These are phyloP conservation scores for Leptopilina boulardi DNA, from an alignment of 1,140 invertebrate genomes.

Conservation along the genomic window DNA sequence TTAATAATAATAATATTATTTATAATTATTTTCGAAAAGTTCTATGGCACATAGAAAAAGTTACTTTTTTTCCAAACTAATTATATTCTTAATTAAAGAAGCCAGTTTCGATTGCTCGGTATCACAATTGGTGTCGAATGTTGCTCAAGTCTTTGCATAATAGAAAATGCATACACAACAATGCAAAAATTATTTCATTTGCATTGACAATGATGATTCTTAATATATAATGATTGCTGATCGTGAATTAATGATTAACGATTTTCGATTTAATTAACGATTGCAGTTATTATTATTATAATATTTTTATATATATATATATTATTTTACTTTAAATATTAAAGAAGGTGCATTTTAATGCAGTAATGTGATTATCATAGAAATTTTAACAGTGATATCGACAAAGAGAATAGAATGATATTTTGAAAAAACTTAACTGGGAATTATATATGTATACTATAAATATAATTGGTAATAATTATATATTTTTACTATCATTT, in stretches of 20 bases:
- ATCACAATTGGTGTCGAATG: slow-evolving; percentile 31
- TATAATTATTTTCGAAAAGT: background rate
- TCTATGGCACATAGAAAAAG: background rate
- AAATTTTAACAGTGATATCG: slow-evolving; percentile 7
- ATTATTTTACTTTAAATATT: background rate
- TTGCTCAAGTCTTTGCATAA: slow-evolving; percentile 1
- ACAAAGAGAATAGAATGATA: background rate
- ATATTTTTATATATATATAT: too few relatives aligned
- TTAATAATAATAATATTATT: too few relatives aligned
- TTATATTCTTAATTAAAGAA: background rate
- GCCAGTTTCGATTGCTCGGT: background rate
- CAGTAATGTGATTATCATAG: background rate
- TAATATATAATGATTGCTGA: slow-evolving; percentile 1
- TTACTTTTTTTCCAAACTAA: background rate
- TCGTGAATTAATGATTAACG: background rate
- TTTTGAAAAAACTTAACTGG: background rate
- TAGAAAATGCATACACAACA: slow-evolving; percentile 1
- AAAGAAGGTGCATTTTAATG: slow-evolving; percentile 7
- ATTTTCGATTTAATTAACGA: too few relatives aligned
- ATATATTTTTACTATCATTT: background rate
- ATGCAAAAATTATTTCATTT: background rate
- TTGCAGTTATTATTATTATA: background rate
- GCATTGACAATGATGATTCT: background rate
- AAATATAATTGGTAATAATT: background rate
- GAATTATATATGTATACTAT: background rate